Evolutionary conservation across 1,140 invertebrate species (phyloP).

Genomic region (Araneus ventricosus): DNA sequence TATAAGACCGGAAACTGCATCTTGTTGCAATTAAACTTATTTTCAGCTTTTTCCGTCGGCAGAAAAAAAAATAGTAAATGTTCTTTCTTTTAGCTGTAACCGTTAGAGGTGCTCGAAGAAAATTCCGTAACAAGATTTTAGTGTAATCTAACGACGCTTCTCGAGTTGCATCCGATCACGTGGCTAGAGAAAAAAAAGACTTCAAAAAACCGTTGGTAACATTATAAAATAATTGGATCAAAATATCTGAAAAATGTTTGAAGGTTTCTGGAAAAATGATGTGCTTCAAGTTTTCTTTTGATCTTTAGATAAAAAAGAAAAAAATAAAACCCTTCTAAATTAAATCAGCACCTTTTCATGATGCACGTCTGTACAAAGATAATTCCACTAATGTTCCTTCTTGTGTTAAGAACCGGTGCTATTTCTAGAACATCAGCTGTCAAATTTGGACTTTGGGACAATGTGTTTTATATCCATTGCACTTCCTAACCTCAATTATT

Average conservation of each 20-base stretch:
- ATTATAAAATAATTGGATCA: slow-evolving; percentile 21
- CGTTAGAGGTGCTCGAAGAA: not conserved
- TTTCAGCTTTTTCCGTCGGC: not conserved
- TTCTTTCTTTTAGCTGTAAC: not conserved
- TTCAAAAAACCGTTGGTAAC: not conserved
- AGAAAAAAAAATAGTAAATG: not conserved
- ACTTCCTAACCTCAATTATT: no score
- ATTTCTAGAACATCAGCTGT: no score
- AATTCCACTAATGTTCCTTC: no score
- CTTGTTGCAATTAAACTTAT: slow-evolving; percentile 40
- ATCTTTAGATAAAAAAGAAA: not conserved
- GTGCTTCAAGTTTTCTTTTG: not conserved
- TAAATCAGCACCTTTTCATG: not conserved
- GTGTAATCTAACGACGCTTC: not conserved
- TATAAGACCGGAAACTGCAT: slow-evolving; percentile 3
- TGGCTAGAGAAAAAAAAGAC: not conserved
- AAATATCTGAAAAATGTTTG: not conserved
- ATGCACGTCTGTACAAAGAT: no score
- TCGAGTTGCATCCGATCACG: not conserved
- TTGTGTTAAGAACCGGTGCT: no score
- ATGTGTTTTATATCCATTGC: no score
- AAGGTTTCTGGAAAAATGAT: not conserved
- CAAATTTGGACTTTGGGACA: no score
- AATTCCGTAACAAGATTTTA: not conserved
- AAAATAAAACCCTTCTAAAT: not conserved